Evolutionary conservation across 2,888 invertebrate genomes (phyloP).

Genomic region (Oxycera nigricornis): DNA sequence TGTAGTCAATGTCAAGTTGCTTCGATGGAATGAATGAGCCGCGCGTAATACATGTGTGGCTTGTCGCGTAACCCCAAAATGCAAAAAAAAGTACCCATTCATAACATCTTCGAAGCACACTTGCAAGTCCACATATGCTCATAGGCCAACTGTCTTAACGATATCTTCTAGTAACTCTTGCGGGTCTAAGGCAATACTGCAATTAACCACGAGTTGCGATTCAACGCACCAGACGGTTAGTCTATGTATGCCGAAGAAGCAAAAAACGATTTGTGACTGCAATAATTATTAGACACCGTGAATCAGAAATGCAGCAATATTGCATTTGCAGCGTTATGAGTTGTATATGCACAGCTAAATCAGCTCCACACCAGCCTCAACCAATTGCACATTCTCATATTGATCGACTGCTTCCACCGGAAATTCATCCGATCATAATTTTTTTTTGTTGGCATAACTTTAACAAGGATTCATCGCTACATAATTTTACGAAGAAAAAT

Average conservation of each 20-base stretch:
- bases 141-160: background rate
- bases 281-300: slow-evolving; percentile 23
- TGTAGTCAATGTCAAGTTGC: slow-evolving; percentile 45
- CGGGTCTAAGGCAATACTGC: slow-evolving; percentile 25
- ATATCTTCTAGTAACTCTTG: background rate
- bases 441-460: background rate
- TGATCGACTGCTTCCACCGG: slow-evolving; percentile 40
- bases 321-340: background rate
- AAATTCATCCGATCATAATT: slow-evolving; percentile 43
- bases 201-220: slow-evolving; percentile 29
- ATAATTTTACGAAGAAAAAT: background rate
- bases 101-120: background rate
- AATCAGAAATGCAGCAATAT: slow-evolving; percentile 1
- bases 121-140: background rate
- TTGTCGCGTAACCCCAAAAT: background rate
- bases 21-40: background rate
- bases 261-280: slow-evolving; percentile 16
- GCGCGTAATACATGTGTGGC: background rate
- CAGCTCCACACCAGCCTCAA: background rate
- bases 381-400: background rate
- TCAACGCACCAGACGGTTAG: background rate
- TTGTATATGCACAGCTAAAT: too few relatives aligned
- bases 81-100: background rate
- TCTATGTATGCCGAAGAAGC: background rate
- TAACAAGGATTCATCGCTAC: background rate